phyloP scores from a whole-genome alignment of 1,140 invertebrate genomes.

The Drosophila parvula region DNA sequence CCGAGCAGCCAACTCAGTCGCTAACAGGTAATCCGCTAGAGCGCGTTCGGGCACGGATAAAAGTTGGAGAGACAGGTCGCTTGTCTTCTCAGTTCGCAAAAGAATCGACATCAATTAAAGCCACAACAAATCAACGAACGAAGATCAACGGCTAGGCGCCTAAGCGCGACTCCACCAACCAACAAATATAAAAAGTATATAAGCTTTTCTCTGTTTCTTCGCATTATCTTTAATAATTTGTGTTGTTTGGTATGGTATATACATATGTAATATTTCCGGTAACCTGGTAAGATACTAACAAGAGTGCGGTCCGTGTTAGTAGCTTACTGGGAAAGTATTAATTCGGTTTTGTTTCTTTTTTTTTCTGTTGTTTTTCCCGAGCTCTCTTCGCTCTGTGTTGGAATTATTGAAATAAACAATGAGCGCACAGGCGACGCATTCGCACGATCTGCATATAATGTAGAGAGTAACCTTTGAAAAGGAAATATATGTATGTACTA shows the following conservation, averaged over 20 bases:
- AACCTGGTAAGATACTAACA: constrained; percentile 29
- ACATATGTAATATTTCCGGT: constrained; percentile 17
- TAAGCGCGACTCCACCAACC: constrained; percentile 27
- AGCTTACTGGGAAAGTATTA: constrained; percentile 19
- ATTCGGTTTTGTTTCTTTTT: constrained; percentile 10
- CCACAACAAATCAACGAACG: constrained; percentile 17
- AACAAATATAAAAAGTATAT: constrained; percentile 28
- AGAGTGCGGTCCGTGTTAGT: constrained; percentile 35
- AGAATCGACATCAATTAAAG: constrained; percentile 31
- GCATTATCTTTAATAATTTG: constrained; percentile 3
- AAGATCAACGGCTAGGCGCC: constrained; percentile 16
- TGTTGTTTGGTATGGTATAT: background rate
- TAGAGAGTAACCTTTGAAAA: constrained; percentile 26
- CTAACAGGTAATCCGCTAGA: constrained; percentile 67
- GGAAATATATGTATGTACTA: constrained; percentile 7
- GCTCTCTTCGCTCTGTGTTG: background rate
- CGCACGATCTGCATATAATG: constrained; percentile 21
- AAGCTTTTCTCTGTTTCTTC: constrained; percentile 11
- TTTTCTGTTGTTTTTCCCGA: constrained; percentile 5
- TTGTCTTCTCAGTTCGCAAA: constrained; percentile 29
- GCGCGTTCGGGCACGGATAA: constrained; percentile 71
- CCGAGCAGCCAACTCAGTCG: constrained; percentile 51
- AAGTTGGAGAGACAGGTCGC: constrained; percentile 36
- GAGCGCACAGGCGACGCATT: constrained; percentile 16
- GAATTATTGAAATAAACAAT: constrained; percentile 44